These are phyloP conservation scores for Phalacrocorax brasilianus DNA, from an alignment of 2,113 vertebrate species.

Conservation along the genomic window DNA sequence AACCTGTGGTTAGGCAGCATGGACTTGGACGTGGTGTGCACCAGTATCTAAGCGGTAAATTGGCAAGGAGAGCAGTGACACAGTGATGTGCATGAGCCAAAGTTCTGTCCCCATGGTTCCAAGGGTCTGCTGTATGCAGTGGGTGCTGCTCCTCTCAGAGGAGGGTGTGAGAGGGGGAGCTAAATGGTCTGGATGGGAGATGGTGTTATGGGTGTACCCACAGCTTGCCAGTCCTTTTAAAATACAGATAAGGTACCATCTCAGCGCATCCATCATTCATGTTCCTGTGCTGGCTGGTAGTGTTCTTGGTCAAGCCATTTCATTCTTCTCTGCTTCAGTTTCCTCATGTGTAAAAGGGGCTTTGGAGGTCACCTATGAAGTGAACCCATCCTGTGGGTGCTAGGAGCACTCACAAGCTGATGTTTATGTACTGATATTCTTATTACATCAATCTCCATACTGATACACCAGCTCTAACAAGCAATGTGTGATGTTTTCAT, in stretches of 20 bases:
- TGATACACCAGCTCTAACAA: not conserved
- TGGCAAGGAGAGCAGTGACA: not conserved
- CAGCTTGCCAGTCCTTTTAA: slow-evolving; percentile 4
- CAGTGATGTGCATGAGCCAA: not conserved
- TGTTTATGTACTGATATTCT: not conserved
- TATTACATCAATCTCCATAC: not conserved
- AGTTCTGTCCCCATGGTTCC: not conserved
- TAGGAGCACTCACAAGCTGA: not conserved
- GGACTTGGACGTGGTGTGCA: fast-evolving
- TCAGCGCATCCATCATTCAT: not conserved
- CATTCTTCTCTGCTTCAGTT: not conserved
- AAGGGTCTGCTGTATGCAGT: not conserved
- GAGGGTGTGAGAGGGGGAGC: not conserved
- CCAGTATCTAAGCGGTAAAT: not conserved
- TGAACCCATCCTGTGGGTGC: not conserved
- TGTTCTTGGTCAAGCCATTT: not conserved
- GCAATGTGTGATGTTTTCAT: not conserved
- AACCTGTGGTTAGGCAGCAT: not conserved
- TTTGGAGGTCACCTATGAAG: not conserved
- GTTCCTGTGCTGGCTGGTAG: not conserved
- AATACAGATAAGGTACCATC: not conserved
- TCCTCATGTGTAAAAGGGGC: not conserved
- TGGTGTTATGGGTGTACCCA: not conserved
- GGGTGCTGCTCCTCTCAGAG: not conserved
- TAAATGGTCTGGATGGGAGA: not conserved